These are phyloP conservation scores for Aricia agestis DNA, from an alignment of 1,140 invertebrate genomes.

Conservation along the genomic window DNA sequence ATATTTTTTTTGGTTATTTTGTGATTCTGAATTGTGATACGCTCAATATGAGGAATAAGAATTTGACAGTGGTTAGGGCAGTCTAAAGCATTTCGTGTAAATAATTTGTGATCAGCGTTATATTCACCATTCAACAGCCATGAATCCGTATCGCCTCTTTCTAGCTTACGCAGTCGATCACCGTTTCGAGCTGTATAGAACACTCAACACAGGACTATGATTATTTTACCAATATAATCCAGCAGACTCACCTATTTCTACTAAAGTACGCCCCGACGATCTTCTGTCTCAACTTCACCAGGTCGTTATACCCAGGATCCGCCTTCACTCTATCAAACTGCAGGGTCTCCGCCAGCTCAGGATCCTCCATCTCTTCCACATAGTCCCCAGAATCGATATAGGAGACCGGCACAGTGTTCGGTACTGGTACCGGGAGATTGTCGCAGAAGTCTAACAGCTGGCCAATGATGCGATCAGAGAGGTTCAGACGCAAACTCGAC, in stretches of 20 bases:
- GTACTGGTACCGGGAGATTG: slow-evolving; percentile 79
- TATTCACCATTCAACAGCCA: too few relatives aligned
- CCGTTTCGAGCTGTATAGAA: too few relatives aligned
- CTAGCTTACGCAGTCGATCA: too few relatives aligned
- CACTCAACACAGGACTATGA: too few relatives aligned
- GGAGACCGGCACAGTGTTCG: slow-evolving; percentile 66
- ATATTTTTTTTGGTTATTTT: too few relatives aligned
- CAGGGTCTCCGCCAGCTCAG: slow-evolving; percentile 43
- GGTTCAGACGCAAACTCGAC: slow-evolving; percentile 84
- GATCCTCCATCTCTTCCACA: slow-evolving; percentile 49
- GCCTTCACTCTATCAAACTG: slow-evolving; percentile 49
- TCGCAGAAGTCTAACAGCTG: slow-evolving; percentile 82
- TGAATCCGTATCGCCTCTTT: too few relatives aligned
- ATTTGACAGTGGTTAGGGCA: too few relatives aligned
- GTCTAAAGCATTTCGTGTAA: too few relatives aligned
- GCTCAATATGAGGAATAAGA: too few relatives aligned
- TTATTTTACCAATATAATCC: neutral
- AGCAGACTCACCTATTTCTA: slow-evolving; percentile 62
- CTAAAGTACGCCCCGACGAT: slow-evolving; percentile 69
- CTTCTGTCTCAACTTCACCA: slow-evolving; percentile 64
- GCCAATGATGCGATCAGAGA: slow-evolving; percentile 85
- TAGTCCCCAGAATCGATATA: slow-evolving; percentile 67
- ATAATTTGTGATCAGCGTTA: too few relatives aligned
- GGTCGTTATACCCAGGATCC: slow-evolving; percentile 59
- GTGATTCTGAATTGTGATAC: too few relatives aligned